phyloP scores from a whole-genome alignment of 2,113 vertebrate species.

The Phaetusa simplex region DNA sequence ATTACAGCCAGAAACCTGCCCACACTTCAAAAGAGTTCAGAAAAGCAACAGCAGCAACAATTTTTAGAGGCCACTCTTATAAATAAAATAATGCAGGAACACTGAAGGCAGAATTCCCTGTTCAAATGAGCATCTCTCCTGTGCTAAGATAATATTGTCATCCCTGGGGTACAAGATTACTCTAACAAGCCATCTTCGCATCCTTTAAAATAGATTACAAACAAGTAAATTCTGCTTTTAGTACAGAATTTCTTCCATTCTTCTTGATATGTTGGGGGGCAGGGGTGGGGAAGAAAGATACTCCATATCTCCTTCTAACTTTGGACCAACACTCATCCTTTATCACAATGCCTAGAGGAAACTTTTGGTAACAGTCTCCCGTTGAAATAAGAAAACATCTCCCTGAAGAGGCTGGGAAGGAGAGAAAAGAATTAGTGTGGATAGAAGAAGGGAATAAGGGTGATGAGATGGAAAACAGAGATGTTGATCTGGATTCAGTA shows the following conservation, averaged over 20 bases:
- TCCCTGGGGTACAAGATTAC: background rate
- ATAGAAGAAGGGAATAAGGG: background rate
- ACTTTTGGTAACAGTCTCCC: background rate
- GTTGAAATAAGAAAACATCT: background rate
- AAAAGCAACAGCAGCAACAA: background rate
- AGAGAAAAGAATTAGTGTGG: background rate
- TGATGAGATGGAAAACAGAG: slow-evolving; percentile 24
- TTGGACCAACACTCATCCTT: background rate
- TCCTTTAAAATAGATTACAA: background rate
- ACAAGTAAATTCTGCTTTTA: background rate
- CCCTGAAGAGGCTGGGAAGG: background rate
- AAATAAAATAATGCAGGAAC: background rate
- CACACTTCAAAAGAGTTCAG: background rate
- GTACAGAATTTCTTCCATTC: background rate
- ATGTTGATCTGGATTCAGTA: slow-evolving; percentile 56
- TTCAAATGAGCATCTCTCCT: background rate
- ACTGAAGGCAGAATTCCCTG: background rate
- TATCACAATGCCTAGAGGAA: background rate
- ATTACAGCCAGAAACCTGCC: background rate
- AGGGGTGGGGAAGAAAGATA: background rate
- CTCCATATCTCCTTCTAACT: background rate
- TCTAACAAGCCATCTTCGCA: background rate
- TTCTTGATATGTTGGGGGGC: background rate
- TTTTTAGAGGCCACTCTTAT: background rate
- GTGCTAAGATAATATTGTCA: background rate